Evolutionary conservation across 2,797 vertebrate genomes (phyloP).

Genomic region (Coilia nasus): DNA sequence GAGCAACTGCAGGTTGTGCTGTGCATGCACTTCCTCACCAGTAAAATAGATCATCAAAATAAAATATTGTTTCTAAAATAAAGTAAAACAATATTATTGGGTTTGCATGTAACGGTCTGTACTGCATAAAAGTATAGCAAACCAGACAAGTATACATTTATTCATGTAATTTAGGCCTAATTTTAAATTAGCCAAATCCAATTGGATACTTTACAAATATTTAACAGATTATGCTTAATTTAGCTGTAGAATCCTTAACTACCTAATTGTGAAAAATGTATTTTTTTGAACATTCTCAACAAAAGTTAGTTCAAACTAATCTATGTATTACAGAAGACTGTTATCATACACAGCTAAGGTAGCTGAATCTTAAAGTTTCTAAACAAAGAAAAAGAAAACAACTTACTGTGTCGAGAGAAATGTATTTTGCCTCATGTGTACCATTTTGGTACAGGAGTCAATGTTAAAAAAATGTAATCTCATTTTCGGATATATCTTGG

Average conservation of each 20-base stretch:
- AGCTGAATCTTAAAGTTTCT: background rate
- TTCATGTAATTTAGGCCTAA: background rate
- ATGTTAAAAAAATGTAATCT: background rate
- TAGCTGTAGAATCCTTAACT: background rate
- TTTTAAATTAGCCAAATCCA: background rate
- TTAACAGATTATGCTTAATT: background rate
- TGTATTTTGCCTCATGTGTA: background rate
- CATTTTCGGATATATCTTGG: conserved; percentile 9
- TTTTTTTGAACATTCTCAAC: background rate
- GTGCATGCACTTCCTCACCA: background rate
- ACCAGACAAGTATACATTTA: background rate
- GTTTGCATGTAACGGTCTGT: too few species aligned
- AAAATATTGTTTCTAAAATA: background rate
- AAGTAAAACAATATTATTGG: background rate
- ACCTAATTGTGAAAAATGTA: background rate
- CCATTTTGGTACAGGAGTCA: background rate
- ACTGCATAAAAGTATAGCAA: background rate
- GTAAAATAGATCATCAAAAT: background rate
- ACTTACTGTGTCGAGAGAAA: background rate
- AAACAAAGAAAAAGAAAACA: background rate
- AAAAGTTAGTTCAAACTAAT: background rate
- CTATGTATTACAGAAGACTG: background rate
- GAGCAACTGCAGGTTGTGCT: background rate
- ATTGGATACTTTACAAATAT: background rate
- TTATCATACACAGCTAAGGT: background rate